Conservation (phyloP, 1,140 invertebrate genomes). For the Asbolus verrucosus region DNA sequence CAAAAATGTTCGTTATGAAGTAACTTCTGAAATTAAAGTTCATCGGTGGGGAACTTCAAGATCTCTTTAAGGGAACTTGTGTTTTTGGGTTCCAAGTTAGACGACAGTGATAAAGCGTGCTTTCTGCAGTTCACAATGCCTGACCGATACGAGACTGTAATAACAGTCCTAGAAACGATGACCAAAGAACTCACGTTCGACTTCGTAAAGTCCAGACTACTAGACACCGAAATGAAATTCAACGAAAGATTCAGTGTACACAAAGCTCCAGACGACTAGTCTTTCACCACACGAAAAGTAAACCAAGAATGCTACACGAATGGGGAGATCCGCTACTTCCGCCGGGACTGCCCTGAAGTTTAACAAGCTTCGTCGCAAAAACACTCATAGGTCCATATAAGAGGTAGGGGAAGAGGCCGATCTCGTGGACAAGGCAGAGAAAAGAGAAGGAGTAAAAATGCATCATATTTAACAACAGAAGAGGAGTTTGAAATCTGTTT, state of each 20-base stretch:
- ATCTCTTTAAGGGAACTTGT: too few relatives aligned
- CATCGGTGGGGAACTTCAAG: not conserved
- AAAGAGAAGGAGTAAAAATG: not conserved
- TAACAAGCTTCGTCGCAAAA: not conserved
- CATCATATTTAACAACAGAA: too few relatives aligned
- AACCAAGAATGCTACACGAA: not conserved
- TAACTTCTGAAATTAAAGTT: too few relatives aligned
- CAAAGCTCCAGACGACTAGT: not conserved
- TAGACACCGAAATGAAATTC: conserved; percentile 22
- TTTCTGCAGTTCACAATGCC: conserved; percentile 27
- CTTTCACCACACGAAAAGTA: too few relatives aligned
- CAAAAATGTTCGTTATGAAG: too few relatives aligned
- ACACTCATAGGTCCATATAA: too few relatives aligned
- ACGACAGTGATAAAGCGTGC: conserved; percentile 43
- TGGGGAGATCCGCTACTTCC: not conserved
- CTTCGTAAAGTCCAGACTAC: too few relatives aligned
- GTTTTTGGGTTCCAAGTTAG: conserved; percentile 13
- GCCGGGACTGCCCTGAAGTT: not conserved
- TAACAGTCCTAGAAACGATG: conserved; percentile 21
- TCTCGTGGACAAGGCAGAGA: not conserved
- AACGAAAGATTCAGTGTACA: conserved; percentile 2
- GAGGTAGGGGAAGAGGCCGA: not conserved
- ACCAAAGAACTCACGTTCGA: not conserved
- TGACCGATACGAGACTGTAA: conserved; percentile 16
- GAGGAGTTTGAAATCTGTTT: too few relatives aligned